Conservation (phyloP, 2,113 vertebrate genomes). For the Phainopepla nitens region DNA sequence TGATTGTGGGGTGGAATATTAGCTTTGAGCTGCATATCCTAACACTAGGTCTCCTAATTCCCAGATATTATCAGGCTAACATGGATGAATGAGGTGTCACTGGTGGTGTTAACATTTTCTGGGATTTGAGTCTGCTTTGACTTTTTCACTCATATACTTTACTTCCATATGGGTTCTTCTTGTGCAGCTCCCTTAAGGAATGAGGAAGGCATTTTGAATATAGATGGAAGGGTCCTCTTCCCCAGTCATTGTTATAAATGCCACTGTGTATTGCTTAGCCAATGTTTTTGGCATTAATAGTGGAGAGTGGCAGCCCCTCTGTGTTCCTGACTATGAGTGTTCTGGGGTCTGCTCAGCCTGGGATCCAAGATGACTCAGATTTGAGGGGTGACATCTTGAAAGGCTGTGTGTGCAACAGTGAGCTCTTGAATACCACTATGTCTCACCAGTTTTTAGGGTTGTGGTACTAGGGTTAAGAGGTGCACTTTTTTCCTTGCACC, state of each 20-base stretch:
- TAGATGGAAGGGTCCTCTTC: background rate
- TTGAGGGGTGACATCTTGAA: background rate
- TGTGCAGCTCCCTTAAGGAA: background rate
- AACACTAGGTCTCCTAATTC: background rate
- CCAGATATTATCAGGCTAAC: background rate
- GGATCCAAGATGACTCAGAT: background rate
- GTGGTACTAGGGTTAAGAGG: background rate
- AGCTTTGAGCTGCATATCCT: background rate
- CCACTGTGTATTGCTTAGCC: background rate
- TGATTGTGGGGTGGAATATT: background rate
- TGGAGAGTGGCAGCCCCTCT: background rate
- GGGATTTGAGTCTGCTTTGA: background rate
- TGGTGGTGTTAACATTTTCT: background rate
- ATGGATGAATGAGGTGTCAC: background rate
- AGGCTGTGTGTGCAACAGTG: background rate
- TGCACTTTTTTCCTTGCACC: background rate
- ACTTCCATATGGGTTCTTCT: background rate
- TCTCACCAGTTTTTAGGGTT: background rate
- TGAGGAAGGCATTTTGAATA: background rate
- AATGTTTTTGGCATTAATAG: background rate
- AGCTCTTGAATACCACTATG: background rate
- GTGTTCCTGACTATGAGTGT: fast-evolving
- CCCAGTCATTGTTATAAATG: background rate
- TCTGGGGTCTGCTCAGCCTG: background rate
- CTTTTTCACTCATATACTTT: background rate